Percentiles rank a stretch among this genome's conserved stretches.
Evolutionary conservation across 2,797 vertebrate genomes (phyloP).

Genomic region (Emys orbicularis): DNA sequence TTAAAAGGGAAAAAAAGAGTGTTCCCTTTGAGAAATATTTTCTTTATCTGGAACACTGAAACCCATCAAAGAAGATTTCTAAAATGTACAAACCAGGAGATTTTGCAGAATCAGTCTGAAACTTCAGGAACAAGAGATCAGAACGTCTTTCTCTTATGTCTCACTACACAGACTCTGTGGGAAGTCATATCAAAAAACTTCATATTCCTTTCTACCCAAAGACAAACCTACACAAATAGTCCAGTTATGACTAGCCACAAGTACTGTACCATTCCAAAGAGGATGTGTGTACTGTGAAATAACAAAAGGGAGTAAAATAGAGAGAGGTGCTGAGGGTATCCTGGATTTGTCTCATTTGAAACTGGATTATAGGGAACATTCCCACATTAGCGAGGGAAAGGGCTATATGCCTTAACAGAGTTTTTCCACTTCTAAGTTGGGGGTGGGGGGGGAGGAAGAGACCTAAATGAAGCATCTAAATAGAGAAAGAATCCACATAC

Average conservation of each 20-base stretch:
- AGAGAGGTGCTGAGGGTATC: neutral
- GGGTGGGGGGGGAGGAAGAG: neutral
- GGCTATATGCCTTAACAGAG: neutral
- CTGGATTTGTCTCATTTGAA: constrained; percentile 36
- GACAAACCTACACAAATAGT: neutral
- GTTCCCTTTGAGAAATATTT: neutral
- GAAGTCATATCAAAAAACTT: neutral
- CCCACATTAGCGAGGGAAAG: constrained; percentile 59
- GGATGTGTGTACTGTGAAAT: neutral
- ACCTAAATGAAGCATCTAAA: constrained; percentile 38
- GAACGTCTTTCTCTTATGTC: neutral
- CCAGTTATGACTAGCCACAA: neutral
- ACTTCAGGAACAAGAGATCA: neutral
- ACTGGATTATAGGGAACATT: constrained; percentile 25
- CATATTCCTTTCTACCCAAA: neutral
- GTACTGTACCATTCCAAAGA: neutral
- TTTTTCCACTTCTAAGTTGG: constrained; percentile 20
- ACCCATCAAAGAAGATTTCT: neutral
- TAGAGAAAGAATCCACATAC: neutral
- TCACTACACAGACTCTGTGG: neutral
- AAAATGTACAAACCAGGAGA: neutral
- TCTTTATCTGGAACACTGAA: neutral
- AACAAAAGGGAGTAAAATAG: neutral
- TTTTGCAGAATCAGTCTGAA: neutral
- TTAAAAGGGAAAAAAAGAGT: neutral